A percentile compares a stretch with the other conserved stretches of the same genome.
phyloP scores from a whole-genome alignment of 2,113 vertebrate species.

The Solea solea region DNA sequence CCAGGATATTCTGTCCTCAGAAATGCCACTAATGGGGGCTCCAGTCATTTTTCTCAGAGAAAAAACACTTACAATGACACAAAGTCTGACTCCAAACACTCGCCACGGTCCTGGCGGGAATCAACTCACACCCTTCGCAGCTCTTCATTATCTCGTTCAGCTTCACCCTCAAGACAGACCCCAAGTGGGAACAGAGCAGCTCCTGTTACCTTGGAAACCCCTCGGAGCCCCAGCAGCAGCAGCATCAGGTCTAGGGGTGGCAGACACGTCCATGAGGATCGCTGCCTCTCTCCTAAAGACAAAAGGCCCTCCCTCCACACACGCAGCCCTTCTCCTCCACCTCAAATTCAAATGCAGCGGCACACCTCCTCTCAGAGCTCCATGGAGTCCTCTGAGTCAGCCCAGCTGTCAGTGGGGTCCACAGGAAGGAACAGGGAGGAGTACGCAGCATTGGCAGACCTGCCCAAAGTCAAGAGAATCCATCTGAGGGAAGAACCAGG shows the following conservation, averaged over 20 bases:
- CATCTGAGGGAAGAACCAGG: slow-evolving; percentile 68
- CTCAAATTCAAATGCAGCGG: slow-evolving; percentile 48
- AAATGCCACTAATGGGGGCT: slow-evolving; percentile 61
- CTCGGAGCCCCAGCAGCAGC: slow-evolving; percentile 37
- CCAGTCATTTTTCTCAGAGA: slow-evolving; percentile 40
- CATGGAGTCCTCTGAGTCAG: slow-evolving; percentile 78
- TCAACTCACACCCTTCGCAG: slow-evolving; percentile 62
- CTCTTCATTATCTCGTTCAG: slow-evolving; percentile 64
- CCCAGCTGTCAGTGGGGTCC: slow-evolving; percentile 70
- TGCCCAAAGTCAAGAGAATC: slow-evolving; percentile 88
- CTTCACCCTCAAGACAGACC: slow-evolving; percentile 65
- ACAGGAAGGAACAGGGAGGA: slow-evolving; percentile 85
- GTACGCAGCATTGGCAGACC: slow-evolving; percentile 88
- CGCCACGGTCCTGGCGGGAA: slow-evolving; percentile 48
- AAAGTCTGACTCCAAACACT: slow-evolving; percentile 49
- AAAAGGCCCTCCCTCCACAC: slow-evolving; percentile 29
- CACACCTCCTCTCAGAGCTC: slow-evolving; percentile 83
- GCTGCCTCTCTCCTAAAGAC: slow-evolving; percentile 29
- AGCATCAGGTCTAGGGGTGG: slow-evolving; percentile 49
- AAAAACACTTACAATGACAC: slow-evolving; percentile 48
- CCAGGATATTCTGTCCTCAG: slow-evolving; percentile 66
- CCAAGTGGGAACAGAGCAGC: slow-evolving; percentile 40
- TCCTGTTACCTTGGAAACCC: slow-evolving; percentile 45
- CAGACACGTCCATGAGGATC: slow-evolving; percentile 38
- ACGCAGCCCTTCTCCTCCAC: slow-evolving; percentile 70